phyloP scores from a whole-genome alignment of 2,797 vertebrate genomes.

The Diplodus sargus region DNA sequence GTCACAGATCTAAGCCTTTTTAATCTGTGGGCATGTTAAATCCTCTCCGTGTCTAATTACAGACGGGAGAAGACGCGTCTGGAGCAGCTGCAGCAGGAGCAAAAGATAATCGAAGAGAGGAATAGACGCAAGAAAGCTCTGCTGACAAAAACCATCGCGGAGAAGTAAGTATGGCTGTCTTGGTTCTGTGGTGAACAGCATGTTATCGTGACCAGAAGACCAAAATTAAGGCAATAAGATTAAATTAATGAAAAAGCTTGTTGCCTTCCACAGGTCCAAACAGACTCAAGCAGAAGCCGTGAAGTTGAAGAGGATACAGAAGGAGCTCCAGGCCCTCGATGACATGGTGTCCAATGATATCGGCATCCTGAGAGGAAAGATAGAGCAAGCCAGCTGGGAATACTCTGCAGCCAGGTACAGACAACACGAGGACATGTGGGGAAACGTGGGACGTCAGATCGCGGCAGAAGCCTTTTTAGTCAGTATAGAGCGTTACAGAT shows the following conservation, averaged over 20 bases:
- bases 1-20: too few species aligned
- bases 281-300: conserved; percentile 94
- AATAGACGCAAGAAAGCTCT: conserved; percentile 96
- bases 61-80: conserved; percentile 92
- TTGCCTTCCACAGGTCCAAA: conserved; percentile 87
- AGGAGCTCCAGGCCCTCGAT: conserved; percentile 94
- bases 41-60: conserved; percentile 26
- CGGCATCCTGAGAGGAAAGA: conserved; percentile 91
- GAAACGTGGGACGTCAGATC: too few species aligned
- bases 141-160: conserved; percentile 93
- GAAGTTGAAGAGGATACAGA: conserved; percentile 94
- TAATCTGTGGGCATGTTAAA: neutral
- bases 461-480: too few species aligned
- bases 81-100: conserved; percentile 92
- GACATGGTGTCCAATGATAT: conserved; percentile 96
- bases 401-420: conserved; percentile 90
- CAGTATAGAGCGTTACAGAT: too few species aligned
- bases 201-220: neutral
- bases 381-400: conserved; percentile 94
- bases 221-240: fast-evolving
- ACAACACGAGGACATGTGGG: neutral
- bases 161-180: conserved; percentile 87
- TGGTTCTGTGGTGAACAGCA: neutral
- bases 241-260: neutral
- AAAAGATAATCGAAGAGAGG: conserved; percentile 93